phyloP scores from a whole-genome alignment of 2,888 invertebrate genomes.

The Protophormia terraenovae region DNA sequence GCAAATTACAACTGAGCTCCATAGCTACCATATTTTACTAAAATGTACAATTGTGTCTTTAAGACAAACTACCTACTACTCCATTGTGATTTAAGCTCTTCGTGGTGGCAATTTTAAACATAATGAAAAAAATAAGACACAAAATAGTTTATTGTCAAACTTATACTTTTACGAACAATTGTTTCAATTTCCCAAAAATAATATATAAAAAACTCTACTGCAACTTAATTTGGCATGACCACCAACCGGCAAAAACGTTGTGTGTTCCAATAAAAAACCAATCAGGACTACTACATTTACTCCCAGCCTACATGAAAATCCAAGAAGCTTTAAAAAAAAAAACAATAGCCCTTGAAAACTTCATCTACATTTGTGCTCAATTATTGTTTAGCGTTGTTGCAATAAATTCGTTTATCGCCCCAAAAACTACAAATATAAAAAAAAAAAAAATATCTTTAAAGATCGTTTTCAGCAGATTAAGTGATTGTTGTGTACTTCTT shows the following conservation, averaged over 20 bases:
- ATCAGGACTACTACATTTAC: constrained; percentile 38
- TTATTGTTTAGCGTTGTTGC: constrained; percentile 78
- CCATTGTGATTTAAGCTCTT: constrained; percentile 39
- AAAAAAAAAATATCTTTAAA: constrained; percentile 70
- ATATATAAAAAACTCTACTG: constrained; percentile 60
- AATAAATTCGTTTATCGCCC: constrained; percentile 81
- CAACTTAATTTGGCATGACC: constrained; percentile 70
- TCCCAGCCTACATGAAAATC: background rate
- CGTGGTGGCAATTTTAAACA: constrained; percentile 70
- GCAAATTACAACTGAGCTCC: constrained; percentile 68
- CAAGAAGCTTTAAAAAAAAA: constrained; percentile 7
- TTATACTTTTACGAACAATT: constrained; percentile 67
- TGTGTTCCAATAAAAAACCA: constrained; percentile 53
- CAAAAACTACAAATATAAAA: constrained; percentile 66
- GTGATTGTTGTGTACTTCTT: constrained; percentile 71
- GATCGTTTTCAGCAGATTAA: constrained; percentile 77
- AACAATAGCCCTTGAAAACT: constrained; percentile 67
- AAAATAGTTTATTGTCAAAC: constrained; percentile 61
- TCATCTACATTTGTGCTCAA: constrained; percentile 71
- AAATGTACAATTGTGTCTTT: background rate
- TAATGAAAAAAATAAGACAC: constrained; percentile 49
- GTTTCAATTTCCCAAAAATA: constrained; percentile 57
- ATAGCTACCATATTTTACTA: constrained; percentile 46
- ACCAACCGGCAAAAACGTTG: constrained; percentile 62
- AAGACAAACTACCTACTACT: constrained; percentile 27